Evolutionary conservation across 2,113 vertebrate species (phyloP), one percentile per base, ranked within the genome.

Genomic region (Heterotis niloticus): DNA sequence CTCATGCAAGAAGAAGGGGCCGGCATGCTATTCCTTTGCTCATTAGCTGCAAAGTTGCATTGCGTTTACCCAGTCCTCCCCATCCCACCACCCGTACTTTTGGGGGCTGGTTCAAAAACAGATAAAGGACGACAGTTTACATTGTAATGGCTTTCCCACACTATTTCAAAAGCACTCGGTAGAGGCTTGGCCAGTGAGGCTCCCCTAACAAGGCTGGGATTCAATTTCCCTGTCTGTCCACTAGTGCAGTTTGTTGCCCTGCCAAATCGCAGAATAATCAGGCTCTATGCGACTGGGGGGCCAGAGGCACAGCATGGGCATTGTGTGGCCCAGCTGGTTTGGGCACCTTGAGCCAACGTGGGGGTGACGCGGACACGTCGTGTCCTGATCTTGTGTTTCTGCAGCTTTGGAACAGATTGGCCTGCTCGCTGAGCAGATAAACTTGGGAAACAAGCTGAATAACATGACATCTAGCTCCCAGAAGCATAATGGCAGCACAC

Each of bases 131-230:
- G 51, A 51, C 18, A 54, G 59, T 79, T 75, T 79, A 29, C 78
- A 79, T 60, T 79, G 64, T 79, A 79, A 77, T 44, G 80, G 26
- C 75, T 81, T 81, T 81, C 80, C 80, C 80, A 81, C 80, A 77
- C 75, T 77, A 65, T 81, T 72, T 81, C 80, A 64, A 73, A 81
- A 72, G 57, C 34, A 51, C 59, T 52, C 4, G 20, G 44, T 23
- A 10, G 51, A 73, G 28, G 56, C 75, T 64, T 10, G 68, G 51
- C 2, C 4, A 26, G 64, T 9, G 5, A 28, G 5, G 23, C n/a
- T 64, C 24, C 28, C 29, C 1, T 81, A 72, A 81, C 75, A 73
- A 77, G 80, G 75, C 62, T 10, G 14, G n/a, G 79, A 77, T 80
- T 70, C 72, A 81, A n/a, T 77, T 65, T 77, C 79, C 64, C 79